These are phyloP conservation scores for Homalodisca vitripennis DNA, from an alignment of 1,140 invertebrate species.

Conservation along the genomic window DNA sequence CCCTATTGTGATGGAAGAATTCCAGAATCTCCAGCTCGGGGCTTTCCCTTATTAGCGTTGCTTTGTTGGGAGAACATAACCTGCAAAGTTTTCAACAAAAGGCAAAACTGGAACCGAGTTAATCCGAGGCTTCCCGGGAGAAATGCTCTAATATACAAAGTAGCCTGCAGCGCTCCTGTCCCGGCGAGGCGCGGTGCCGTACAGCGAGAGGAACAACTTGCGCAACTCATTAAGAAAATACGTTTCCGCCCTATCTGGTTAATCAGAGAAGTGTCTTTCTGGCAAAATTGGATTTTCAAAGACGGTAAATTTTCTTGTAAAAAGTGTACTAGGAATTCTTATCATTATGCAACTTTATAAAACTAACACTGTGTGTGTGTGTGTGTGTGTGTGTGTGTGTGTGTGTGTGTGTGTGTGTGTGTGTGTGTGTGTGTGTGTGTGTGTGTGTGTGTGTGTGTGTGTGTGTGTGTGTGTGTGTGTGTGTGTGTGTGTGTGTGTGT, in stretches of 20 bases:
- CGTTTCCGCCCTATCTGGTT: not conserved
- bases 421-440: no score
- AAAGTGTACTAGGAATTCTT: no score
- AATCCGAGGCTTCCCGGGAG: not conserved
- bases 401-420: no score
- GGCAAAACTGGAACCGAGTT: conserved; percentile 10
- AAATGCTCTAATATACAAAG: conserved; percentile 12
- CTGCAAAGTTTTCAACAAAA: conserved; percentile 16
- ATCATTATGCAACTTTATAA: no score
- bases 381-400: no score
- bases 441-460: no score
- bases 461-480: no score
- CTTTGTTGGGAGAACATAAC: conserved; percentile 9
- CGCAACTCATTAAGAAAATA: not conserved
- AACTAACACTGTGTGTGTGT: no score
- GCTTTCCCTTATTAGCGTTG: conserved; percentile 12
- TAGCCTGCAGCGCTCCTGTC: not conserved
- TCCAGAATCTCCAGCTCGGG: conserved; percentile 14
- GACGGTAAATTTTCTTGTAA: no score
- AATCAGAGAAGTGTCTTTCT: not conserved
- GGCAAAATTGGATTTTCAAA: not conserved
- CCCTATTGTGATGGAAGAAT: conserved; percentile 10
- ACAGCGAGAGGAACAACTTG: not conserved
- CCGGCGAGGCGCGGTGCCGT: no score
- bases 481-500: no score